phyloP scores from a whole-genome alignment of 2,113 vertebrate species.

The Pheucticus melanocephalus region DNA sequence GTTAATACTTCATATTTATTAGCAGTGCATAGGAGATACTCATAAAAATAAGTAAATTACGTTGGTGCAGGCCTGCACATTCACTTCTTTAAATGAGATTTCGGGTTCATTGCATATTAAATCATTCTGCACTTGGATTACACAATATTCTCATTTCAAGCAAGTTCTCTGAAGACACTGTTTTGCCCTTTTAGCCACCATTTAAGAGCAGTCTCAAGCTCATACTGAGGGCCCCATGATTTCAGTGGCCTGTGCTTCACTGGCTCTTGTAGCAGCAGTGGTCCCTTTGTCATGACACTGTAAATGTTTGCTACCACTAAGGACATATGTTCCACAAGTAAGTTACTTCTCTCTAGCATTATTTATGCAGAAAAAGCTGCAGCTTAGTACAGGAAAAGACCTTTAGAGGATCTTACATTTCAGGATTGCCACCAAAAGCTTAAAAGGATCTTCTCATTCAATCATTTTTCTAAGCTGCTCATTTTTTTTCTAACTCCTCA shows the following conservation, averaged over 20 bases:
- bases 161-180: background rate
- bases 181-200: background rate
- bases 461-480: background rate
- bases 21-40: slow-evolving; percentile 49
- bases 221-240: background rate
- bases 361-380: background rate
- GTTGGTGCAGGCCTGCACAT: slow-evolving; percentile 13
- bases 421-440: background rate
- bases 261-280: background rate
- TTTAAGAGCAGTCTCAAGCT: background rate
- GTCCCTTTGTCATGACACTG: background rate
- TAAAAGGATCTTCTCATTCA: background rate
- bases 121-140: slow-evolving; percentile 43
- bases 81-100: slow-evolving; percentile 49
- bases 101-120: slow-evolving; percentile 43
- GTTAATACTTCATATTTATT: slow-evolving; percentile 71
- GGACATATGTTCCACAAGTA: background rate
- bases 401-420: background rate
- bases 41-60: slow-evolving; percentile 69
- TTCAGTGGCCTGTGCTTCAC: background rate
- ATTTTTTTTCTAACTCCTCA: background rate
- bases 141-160: background rate
- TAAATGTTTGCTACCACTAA: background rate
- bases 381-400: background rate
- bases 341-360: background rate